Evolutionary conservation across 2,888 invertebrate species (phyloP), one percentile per base, ranked within the genome.

Genomic region (Myopa testacea): DNA sequence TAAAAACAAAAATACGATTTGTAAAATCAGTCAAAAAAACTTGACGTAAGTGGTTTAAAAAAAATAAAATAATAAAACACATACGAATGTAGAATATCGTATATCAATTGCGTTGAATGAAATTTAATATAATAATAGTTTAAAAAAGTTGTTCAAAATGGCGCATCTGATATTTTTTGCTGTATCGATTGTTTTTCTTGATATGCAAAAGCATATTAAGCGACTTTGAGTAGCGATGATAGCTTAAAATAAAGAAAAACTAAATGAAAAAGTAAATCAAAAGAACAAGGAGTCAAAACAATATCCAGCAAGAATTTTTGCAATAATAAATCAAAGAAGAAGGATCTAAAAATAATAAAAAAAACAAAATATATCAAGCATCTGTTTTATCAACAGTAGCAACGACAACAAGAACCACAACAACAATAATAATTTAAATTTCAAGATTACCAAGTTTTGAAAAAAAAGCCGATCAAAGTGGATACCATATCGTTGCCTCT

Each of bases 401-500:
- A 34, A 19, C 72, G 78, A 77, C 70, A 79, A 77, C 12, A 75
- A 78, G 71, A 71, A 12, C 34, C 2, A 26, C 60, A 69, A 50
- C 26, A 26, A 1, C 26, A 26, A 26, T 26, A 74, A 52, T 52
- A 75, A 52, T 77, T 67, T 55, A 75, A 37, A 26, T 63, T 37
- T 58, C 67, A 60, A 40, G 50, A 69, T 68, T 60, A 58, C 34
- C 12, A 37, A 67, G 55, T 82, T 81, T 79, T 62, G 3, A 63
- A 4, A 78, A 78, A 78, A 84, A 86, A 86, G 82, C 82, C 81
- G 70, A 81, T 85, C 88, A 89, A 87, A 87, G 89, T 92, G 91
- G 92, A 92, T 91, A 91, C 90, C 87, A 88, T 90, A 88, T 88
- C 91, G 87, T 86, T 90, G 86, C 90, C 91, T 86, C 88, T 89